Base-by-base conservation (phyloP, 2,797 vertebrate genomes). In the Sus cebifrons region DNA sequence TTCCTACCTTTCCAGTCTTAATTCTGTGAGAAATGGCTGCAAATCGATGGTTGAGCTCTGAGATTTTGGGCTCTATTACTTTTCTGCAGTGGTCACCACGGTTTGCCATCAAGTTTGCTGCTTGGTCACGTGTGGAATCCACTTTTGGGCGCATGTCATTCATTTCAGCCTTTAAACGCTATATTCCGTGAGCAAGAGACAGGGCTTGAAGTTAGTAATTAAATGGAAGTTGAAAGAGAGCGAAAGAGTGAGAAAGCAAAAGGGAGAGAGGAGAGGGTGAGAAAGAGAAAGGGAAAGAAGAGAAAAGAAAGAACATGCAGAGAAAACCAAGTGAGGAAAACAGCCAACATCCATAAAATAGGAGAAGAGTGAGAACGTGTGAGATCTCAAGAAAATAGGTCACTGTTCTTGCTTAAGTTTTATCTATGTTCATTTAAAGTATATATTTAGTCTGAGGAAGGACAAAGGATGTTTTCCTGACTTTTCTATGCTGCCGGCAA, bases 141-240 rank as follows among this genome's bases (percentile, higher is more conserved):
- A 99, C 98, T 98, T 99, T 99, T 44, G 97, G 99, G 95, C 96
- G 98, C 62, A 99, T 99, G 98, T 99, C 98, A 98, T 99, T 99
- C 99, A 99, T 98, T 98, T 99, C 99, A 23, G 98, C 98, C 98
- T 99, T 99, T 98, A 99, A 98, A 97, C 98, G 98, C 99, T 99
- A 98, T 97, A 99, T 98, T 98, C 98, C 98, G 94, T 98, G 97
- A 98, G 98, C 98, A 99, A 98, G 98, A 99, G 97, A 99, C 97
- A 99, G 98, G 98, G 98, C 98, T 98, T 98, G 90, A 98, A 97
- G 98, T 99, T 98, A 98, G 98, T 98, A 97, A 98, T 97, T 97
- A 98, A 68, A 98, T 94, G 97, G 90, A 98, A 84, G 44, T 95
- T 97, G 91, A 97, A 52, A 64, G 0, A 78, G 10, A 91, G 36